Percentiles rank a stretch among this genome's conserved stretches.
These are phyloP conservation scores for Puntigrus tetrazona DNA, from an alignment of 2,113 vertebrate species.

Conservation along the genomic window DNA sequence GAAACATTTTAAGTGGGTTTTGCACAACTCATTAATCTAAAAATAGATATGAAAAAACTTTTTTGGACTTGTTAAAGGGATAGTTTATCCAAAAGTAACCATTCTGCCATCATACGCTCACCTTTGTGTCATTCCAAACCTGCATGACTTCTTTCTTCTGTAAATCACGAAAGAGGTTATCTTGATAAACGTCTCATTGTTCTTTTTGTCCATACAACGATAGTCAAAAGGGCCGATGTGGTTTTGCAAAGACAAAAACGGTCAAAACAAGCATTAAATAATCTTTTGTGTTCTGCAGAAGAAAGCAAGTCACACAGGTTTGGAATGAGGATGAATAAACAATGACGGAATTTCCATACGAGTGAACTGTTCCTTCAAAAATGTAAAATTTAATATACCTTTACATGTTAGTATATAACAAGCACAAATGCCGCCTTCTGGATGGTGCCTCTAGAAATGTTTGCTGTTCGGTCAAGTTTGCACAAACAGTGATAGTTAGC, in stretches of 20 bases:
- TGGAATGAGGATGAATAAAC: neutral
- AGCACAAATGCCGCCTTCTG: neutral
- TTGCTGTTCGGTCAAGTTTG: neutral
- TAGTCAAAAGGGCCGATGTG: neutral
- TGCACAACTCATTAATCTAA: neutral
- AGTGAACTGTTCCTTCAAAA: neutral
- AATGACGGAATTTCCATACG: neutral
- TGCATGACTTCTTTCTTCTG: neutral
- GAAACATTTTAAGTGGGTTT: neutral
- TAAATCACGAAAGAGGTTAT: neutral
- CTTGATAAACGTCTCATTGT: neutral
- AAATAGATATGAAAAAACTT: neutral
- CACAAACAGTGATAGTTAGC: conserved; percentile 3
- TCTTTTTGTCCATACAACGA: neutral
- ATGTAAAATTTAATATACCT: neutral
- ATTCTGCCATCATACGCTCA: neutral
- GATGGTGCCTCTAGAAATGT: neutral
- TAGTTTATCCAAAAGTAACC: neutral
- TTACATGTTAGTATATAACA: neutral
- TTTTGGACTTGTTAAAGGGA: neutral
- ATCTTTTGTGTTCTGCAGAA: neutral
- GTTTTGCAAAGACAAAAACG: neutral
- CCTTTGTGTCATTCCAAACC: neutral
- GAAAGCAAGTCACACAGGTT: neutral
- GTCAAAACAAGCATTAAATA: neutral